These are phyloP conservation scores for Apodemia zela DNA, from an alignment of 2,888 invertebrate species.

Conservation along the genomic window DNA sequence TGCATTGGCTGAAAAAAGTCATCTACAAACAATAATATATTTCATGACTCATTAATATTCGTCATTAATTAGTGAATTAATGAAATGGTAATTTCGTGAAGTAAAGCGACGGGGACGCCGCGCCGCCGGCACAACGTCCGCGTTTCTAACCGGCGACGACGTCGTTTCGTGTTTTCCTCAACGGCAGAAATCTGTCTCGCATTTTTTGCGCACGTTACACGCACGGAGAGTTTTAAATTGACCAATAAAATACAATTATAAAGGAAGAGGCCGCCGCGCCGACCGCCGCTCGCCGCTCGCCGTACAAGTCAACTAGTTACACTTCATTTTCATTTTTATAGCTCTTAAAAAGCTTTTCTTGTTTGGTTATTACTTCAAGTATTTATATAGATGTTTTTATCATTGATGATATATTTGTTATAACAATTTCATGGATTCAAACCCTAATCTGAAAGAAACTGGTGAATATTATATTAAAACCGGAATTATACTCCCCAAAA, in stretches of 20 bases:
- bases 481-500: no score
- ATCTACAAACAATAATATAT: no score
- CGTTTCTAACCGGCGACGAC: not conserved
- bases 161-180: not conserved
- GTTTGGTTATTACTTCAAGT: not conserved
- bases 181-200: not conserved
- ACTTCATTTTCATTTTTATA: not conserved
- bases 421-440: no score
- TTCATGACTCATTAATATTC: no score
- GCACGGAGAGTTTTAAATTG: slow-evolving; percentile 10
- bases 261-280: not conserved
- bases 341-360: not conserved
- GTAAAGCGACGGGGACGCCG: no score
- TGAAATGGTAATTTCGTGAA: no score
- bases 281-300: not conserved
- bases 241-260: slow-evolving; percentile 14
- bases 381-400: not conserved
- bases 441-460: no score
- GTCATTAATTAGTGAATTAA: no score
- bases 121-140: not conserved
- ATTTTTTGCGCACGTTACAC: slow-evolving; percentile 6
- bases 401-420: no score
- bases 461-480: no score
- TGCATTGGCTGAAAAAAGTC: no score
- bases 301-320: not conserved